Percentiles rank a stretch among this genome's conserved stretches.
phyloP scores from a whole-genome alignment of 2,797 vertebrate genomes.

The Prunella strophiata region DNA sequence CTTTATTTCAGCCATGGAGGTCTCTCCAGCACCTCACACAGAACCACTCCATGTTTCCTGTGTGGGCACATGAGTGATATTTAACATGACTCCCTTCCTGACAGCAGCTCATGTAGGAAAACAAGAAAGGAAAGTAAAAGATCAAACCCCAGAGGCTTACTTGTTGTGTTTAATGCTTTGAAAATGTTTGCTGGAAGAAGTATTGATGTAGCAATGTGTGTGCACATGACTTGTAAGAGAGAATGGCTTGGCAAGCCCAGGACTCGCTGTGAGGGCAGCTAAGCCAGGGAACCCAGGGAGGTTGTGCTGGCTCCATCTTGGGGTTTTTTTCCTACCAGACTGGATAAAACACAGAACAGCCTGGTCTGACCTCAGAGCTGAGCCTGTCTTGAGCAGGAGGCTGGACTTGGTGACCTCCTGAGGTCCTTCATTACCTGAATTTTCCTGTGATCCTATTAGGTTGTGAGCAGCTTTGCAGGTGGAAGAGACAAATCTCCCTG shows the following conservation, averaged over 20 bases:
- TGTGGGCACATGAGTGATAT: accelerated
- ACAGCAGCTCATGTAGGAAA: background rate
- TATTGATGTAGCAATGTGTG: background rate
- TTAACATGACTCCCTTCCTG: background rate
- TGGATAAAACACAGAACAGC: background rate
- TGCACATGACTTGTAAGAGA: background rate
- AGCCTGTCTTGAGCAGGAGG: background rate
- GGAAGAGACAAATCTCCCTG: background rate
- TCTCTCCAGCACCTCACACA: background rate
- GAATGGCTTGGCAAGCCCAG: background rate
- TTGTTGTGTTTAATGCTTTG: conserved; percentile 19
- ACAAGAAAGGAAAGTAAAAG: background rate
- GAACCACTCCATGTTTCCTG: background rate
- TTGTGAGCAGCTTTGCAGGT: conserved; percentile 14
- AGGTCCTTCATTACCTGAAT: background rate
- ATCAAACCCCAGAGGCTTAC: background rate
- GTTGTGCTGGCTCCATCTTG: background rate
- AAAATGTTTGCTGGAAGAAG: background rate
- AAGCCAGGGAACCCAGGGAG: background rate
- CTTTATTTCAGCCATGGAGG: background rate
- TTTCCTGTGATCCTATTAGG: conserved; percentile 27
- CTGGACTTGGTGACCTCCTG: background rate
- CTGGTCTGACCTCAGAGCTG: background rate
- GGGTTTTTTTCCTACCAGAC: background rate
- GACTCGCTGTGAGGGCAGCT: background rate